These are phyloP conservation scores for Acronicta alni DNA, from an alignment of 2,888 invertebrate species.

Conservation along the genomic window DNA sequence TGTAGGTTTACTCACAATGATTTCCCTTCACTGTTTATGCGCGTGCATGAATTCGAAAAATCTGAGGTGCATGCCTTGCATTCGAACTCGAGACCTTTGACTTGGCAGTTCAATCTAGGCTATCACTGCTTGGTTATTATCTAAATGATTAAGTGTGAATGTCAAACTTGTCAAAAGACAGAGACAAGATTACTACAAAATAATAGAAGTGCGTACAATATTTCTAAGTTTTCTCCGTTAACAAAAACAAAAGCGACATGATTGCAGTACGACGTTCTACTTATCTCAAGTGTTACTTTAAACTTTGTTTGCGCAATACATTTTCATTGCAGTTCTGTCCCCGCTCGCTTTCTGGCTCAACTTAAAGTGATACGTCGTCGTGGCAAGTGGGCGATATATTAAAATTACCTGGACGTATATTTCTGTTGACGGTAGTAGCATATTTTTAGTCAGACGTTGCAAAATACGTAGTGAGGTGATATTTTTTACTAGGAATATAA, in stretches of 20 bases:
- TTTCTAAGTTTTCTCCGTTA: too few relatives aligned
- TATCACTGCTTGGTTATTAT: too few relatives aligned
- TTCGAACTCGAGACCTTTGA: too few relatives aligned
- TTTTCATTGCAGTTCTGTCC: not conserved
- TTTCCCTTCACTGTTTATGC: too few relatives aligned
- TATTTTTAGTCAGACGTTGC: constrained; percentile 19
- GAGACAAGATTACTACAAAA: too few relatives aligned
- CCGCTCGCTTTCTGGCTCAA: constrained; percentile 22
- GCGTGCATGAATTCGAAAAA: too few relatives aligned
- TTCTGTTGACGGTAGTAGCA: constrained; percentile 11
- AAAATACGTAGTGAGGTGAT: constrained; percentile 1
- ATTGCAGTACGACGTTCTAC: not conserved
- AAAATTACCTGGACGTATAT: constrained; percentile 42
- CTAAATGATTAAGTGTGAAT: too few relatives aligned
- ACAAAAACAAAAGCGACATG: not conserved
- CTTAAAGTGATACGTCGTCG: constrained; percentile 25
- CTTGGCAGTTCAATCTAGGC: too few relatives aligned
- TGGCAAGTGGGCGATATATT: constrained; percentile 36
- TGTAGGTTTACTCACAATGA: too few relatives aligned
- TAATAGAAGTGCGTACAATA: too few relatives aligned
- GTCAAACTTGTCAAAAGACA: too few relatives aligned
- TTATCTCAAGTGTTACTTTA: not conserved
- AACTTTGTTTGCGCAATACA: constrained; percentile 3
- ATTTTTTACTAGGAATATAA: not conserved
- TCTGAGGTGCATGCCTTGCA: too few relatives aligned